Percentiles rank a stretch among this genome's conserved stretches.
phyloP scores from a whole-genome alignment of 1,140 invertebrate species.

The Mercenaria mercenaria region DNA sequence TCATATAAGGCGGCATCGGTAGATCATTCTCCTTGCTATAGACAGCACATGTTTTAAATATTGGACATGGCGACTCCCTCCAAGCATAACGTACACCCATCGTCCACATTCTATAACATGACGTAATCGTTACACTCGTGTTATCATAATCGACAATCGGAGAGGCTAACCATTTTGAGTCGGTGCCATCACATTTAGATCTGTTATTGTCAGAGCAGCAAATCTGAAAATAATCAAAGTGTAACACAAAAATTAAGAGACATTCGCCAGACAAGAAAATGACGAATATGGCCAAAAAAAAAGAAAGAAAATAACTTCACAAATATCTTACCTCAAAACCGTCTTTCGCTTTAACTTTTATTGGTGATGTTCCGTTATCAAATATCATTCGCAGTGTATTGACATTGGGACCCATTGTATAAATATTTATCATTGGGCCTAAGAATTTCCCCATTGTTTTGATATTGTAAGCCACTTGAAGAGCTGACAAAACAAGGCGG shows the following conservation, averaged over 20 bases:
- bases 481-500: slow-evolving; percentile 73
- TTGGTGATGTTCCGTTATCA: slow-evolving; percentile 53
- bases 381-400: slow-evolving; percentile 58
- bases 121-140: slow-evolving; percentile 68
- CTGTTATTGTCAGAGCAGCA: slow-evolving; percentile 73
- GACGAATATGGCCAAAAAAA: no score
- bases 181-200: slow-evolving; percentile 55
- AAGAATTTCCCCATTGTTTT: slow-evolving; percentile 56
- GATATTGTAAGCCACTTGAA: slow-evolving; percentile 78
- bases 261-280: background rate
- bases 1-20: slow-evolving; percentile 73
- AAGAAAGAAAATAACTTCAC: no score
- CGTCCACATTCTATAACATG: slow-evolving; percentile 49
- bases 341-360: slow-evolving; percentile 63
- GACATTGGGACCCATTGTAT: slow-evolving; percentile 49
- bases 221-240: slow-evolving; percentile 53
- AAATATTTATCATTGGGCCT: slow-evolving; percentile 71
- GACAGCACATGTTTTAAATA: slow-evolving; percentile 75
- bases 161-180: slow-evolving; percentile 71
- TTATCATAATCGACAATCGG: slow-evolving; percentile 68
- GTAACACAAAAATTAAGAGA: background rate
- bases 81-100: slow-evolving; percentile 80
- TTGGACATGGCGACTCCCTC: slow-evolving; percentile 76
- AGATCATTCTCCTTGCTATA: slow-evolving; percentile 72
- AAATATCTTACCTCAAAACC: slow-evolving; percentile 75